phyloP scores from a whole-genome alignment of 1,140 invertebrate genomes.

The Lepidotrigona ventralis region DNA sequence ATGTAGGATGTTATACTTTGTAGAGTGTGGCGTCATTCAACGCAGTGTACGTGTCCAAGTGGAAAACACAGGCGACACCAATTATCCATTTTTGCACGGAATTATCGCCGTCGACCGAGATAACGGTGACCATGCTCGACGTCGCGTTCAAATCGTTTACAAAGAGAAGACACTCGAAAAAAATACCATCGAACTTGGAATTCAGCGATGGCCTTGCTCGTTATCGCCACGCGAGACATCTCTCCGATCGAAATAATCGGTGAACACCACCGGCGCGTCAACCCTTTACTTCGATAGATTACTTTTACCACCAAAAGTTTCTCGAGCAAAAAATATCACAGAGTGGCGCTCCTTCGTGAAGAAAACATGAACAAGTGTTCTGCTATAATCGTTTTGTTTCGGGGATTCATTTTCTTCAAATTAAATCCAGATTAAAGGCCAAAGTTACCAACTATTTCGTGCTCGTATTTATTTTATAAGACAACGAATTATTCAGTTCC shows the following conservation, averaged over 20 bases:
- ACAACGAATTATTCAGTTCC: not conserved
- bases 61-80: constrained; percentile 71
- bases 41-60: constrained; percentile 72
- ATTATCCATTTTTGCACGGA: constrained; percentile 79
- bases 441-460: not conserved
- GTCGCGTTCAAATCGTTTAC: constrained; percentile 51
- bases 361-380: too few relatives aligned
- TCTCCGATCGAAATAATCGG: constrained; percentile 12
- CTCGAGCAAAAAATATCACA: too few relatives aligned
- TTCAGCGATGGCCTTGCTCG: constrained; percentile 43
- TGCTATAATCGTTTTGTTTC: too few relatives aligned
- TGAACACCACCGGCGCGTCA: not conserved
- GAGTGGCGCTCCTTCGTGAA: too few relatives aligned
- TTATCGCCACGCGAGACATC: constrained; percentile 16
- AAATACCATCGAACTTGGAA: constrained; percentile 22
- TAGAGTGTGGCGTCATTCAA: constrained; percentile 70
- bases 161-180: constrained; percentile 40
- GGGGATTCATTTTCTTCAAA: too few relatives aligned
- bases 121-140: constrained; percentile 56
- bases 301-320: not conserved
- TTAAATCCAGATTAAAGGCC: too few relatives aligned
- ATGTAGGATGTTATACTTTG: constrained; percentile 57
- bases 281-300: not conserved
- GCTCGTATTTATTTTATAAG: not conserved
- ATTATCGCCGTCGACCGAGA: constrained; percentile 73